phyloP scores from a whole-genome alignment of 2,888 invertebrate species.

The Heliothis peltigera region DNA sequence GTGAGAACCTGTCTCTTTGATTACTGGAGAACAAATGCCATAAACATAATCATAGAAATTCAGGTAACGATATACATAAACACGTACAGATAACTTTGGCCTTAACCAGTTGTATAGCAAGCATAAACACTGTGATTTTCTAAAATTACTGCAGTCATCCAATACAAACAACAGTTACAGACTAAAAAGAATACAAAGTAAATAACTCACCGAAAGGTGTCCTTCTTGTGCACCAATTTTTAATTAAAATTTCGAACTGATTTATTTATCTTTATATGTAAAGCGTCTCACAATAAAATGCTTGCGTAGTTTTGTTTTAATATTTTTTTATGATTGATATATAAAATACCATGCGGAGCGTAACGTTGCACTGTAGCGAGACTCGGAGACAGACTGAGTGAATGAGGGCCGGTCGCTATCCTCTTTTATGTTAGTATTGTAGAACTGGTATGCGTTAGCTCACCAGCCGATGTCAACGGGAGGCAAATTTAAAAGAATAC shows the following conservation, averaged over 20 bases:
- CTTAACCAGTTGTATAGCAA: constrained; percentile 1
- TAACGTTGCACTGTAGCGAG: constrained; percentile 72
- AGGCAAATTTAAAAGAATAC: constrained; percentile 71
- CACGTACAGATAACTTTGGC: neutral
- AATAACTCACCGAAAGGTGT: constrained; percentile 53
- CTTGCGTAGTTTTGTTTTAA: constrained; percentile 29
- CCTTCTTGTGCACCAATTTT: constrained; percentile 29
- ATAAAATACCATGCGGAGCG: constrained; percentile 58
- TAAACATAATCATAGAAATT: constrained; percentile 9
- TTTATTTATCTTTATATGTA: constrained; percentile 18
- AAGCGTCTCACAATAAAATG: constrained; percentile 45
- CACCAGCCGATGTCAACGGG: constrained; percentile 72
- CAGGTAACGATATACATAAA: neutral
- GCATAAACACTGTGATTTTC: constrained; percentile 13
- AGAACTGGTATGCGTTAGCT: constrained; percentile 82
- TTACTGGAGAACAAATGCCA: constrained; percentile 24
- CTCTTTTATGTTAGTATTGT: constrained; percentile 86
- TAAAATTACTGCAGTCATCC: constrained; percentile 1
- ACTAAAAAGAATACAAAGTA: constrained; percentile 50
- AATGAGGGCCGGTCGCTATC: constrained; percentile 83
- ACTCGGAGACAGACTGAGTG: constrained; percentile 80
- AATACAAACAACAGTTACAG: constrained; percentile 32
- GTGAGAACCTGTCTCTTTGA: constrained; percentile 39
- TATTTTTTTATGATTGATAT: constrained; percentile 41
- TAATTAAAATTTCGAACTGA: constrained; percentile 1